A percentile compares a stretch with the other conserved stretches of the same genome.
Evolutionary conservation across 2,113 vertebrate species (phyloP).

Genomic region (Antigone vipio): DNA sequence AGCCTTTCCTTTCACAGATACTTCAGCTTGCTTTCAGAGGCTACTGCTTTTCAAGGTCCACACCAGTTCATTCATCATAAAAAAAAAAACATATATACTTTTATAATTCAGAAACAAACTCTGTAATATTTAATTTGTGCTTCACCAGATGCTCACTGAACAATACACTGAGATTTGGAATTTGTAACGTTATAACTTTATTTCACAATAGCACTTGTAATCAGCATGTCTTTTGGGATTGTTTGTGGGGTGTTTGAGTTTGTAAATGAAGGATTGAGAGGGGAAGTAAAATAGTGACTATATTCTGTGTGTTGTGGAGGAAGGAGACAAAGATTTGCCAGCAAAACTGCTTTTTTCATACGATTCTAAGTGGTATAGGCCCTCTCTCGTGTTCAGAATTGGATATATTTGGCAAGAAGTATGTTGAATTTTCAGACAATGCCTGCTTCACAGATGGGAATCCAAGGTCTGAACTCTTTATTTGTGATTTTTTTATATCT

Average conservation of each 20-base stretch:
- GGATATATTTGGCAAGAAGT: background rate
- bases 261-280: conserved; percentile 17
- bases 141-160: background rate
- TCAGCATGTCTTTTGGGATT: background rate
- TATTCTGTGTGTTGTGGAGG: background rate
- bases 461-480: background rate
- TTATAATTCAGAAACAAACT: background rate
- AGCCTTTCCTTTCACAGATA: background rate
- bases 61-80: background rate
- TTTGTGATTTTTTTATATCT: background rate
- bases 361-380: background rate
- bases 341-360: background rate
- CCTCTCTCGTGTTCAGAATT: background rate
- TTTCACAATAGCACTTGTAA: background rate
- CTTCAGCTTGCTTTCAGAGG: background rate
- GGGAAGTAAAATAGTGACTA: background rate
- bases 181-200: background rate
- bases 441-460: background rate
- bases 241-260: background rate
- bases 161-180: background rate
- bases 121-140: background rate
- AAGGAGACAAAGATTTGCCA: background rate
- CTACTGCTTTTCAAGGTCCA: background rate
- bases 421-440: background rate
- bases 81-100: background rate